Percentiles rank a stretch among this genome's conserved stretches.
Evolutionary conservation across 2,888 invertebrate genomes (phyloP).

Genomic region (Erebia epiphron): DNA sequence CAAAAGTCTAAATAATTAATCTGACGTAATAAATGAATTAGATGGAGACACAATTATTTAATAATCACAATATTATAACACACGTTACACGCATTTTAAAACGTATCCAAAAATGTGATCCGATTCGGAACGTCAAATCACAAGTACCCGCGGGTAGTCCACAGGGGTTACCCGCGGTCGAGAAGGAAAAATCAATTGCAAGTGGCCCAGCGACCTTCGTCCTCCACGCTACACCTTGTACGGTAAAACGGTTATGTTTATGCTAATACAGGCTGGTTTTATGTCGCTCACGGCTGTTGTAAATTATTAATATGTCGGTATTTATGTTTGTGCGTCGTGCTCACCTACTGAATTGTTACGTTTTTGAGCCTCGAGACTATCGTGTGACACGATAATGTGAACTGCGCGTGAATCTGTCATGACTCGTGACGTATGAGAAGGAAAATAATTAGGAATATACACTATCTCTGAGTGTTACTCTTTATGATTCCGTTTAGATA

Average conservation of each 20-base stretch:
- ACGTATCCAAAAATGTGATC: background rate
- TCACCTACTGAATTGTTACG: background rate
- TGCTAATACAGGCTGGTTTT: slow-evolving; percentile 18
- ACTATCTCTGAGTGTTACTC: too few species aligned
- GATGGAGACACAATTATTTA: too few species aligned
- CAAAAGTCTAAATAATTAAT: too few species aligned
- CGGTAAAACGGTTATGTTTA: slow-evolving; percentile 27
- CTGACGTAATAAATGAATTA: too few species aligned
- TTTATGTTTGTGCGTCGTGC: background rate
- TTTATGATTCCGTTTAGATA: too few species aligned
- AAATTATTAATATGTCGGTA: slow-evolving; percentile 2
- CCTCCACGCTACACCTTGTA: slow-evolving; percentile 26
- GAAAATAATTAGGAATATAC: too few species aligned
- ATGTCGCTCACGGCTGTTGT: background rate
- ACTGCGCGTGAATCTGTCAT: background rate
- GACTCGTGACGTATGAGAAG: too few species aligned
- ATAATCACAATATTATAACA: too few species aligned
- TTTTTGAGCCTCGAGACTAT: background rate
- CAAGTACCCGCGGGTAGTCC: background rate
- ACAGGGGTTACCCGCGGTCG: slow-evolving; percentile 21
- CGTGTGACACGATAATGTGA: too few species aligned
- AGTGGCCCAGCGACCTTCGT: slow-evolving; percentile 31
- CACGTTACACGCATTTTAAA: too few species aligned
- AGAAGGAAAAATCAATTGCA: slow-evolving; percentile 36
- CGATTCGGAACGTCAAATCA: background rate